phyloP scores from a whole-genome alignment of 1,140 invertebrate species.

The Lucilia cuprina region DNA sequence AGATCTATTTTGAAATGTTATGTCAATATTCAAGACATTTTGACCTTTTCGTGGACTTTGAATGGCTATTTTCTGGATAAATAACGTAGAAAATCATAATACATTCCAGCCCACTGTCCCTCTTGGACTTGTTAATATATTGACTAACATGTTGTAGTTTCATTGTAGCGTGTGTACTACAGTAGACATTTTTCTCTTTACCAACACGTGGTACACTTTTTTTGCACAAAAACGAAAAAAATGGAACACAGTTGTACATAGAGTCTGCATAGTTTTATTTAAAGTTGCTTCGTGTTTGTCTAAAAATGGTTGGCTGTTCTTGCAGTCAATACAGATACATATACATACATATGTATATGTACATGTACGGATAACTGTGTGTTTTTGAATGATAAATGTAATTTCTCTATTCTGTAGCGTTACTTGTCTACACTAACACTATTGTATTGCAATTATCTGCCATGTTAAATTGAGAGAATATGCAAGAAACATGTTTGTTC shows the following conservation, averaged over 20 bases:
- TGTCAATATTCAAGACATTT: no score
- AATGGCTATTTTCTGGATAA: no score
- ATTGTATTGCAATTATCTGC: conserved; percentile 33
- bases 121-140: not conserved
- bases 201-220: conserved; percentile 24
- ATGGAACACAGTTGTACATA: not conserved
- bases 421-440: not conserved
- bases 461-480: conserved; percentile 21
- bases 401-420: not conserved
- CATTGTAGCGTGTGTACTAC: not conserved
- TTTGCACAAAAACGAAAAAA: not conserved
- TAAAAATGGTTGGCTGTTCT: not conserved
- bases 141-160: not conserved
- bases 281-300: not conserved
- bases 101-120: not conserved
- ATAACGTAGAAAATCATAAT: no score
- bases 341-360: not conserved
- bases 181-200: conserved; percentile 14
- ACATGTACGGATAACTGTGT: not conserved
- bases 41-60: no score
- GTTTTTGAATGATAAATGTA: not conserved
- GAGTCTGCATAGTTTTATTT: conserved; percentile 20
- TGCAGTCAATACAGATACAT: no score
- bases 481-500: not conserved
- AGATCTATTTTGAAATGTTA: no score